Evolutionary conservation across 2,888 invertebrate genomes (phyloP), one percentile per base, ranked within the genome.

Genomic region (Pocota personata): DNA sequence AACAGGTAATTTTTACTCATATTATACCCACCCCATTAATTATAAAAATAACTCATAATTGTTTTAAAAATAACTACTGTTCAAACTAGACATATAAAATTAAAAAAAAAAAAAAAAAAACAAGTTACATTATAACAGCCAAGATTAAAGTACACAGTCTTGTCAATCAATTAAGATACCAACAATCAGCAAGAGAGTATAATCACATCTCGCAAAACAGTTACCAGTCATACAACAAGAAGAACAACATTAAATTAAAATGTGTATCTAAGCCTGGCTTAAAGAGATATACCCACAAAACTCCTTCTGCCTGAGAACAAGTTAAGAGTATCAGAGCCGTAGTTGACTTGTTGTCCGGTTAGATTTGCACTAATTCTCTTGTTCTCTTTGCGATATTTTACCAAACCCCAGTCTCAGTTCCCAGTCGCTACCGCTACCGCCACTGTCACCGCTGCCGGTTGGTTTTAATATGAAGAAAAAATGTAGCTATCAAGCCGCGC

Each of bases 351-450:
- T 24, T 24, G 24, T 24, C 24, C 2, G 4, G 2, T 76, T 64
- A 55, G 35, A 58, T 72, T 82, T 80, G 84, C 84, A 80, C 69
- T 76, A 79, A 57, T 69, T 69, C 72, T 79, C 79, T 71, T 79
- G 69, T 71, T 80, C 84, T 80, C 84, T 82, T 76, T 67, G 40
- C 50, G 3, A 80, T 64, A 48, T 69, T 69, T 84, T 27, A 69
- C 57, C 35, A 62, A 30, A 73, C 48, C 48, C 30, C 48, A 5
- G 58, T 40, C 30, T 40, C n/a, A 69, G 48, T 62, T 21, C n/a
- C 46, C 43, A 46, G 58, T 43, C 30, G 14, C 16, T 27, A 27
- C 50, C 24, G 21, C 10, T 48, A 10, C 12, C 24, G n/a, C n/a
- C n/a, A n/a, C n/a, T n/a, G n/a, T n/a, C n/a, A n/a, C n/a, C n/a